Base-by-base conservation (phyloP, 2,113 vertebrate genomes). In the Felis catus region DNA sequence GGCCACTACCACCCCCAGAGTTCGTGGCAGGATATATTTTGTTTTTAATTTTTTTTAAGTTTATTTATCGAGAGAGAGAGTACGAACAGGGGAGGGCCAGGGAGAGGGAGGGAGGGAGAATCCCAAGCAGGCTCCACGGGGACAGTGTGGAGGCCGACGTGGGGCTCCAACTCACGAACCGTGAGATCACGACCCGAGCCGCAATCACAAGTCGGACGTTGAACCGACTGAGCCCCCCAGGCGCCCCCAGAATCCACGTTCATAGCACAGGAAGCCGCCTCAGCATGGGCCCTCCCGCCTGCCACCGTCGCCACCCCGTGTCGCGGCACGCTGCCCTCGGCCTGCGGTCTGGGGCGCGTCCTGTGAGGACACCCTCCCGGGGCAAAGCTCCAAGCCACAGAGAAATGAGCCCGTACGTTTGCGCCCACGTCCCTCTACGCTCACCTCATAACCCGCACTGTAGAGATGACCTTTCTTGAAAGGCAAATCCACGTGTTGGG, bases 281-380 rank as follows among this genome's bases (percentile, higher is more conserved):
- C 51, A 3, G 16, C 2, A 0, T 2, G 4, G 33, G n/a, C 68
- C 13, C 6, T 58, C 10, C 68, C 13, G 16, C 68, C 33, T n/a
- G 68, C 33, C 33, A 18, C 0, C 5, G 66, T 14, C 5, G 27
- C 33, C 66, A 13, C 66, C 16, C 1, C 7, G 2, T 10, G 1
- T 5, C 85, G 36, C 4, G 0, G 0, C 51, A 3, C 5, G 2
- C 66, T 19, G 66, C n/a, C 18, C 21, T 45, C 41, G 14, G 15
- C 16, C 83, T 19, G 4, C 7, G 7, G 63, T 7, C 83, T 48
- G 63, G 29, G 29, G 29, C 39, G 5, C 29, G 23, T 87, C n/a
- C 65, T 4, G 31, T 2, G 33, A 66, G 13, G 9, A 31, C 0
- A 0, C 13, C 74, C 11, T 18, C 48, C 74, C 74, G 5, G 36